These are phyloP conservation scores for Biston stratarius DNA, from an alignment of 2,888 invertebrate species.

Conservation along the genomic window DNA sequence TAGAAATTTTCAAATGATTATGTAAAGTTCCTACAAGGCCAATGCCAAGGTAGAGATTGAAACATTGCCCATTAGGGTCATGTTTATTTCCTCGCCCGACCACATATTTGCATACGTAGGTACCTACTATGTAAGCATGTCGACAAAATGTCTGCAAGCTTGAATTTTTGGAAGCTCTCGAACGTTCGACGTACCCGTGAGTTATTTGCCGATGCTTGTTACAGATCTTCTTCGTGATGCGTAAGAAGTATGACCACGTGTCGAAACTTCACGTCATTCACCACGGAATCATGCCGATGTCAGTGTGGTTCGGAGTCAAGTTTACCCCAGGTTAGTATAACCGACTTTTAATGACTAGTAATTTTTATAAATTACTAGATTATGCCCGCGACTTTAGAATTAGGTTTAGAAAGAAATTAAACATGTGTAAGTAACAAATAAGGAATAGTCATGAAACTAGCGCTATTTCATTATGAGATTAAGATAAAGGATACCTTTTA, in stretches of 20 bases:
- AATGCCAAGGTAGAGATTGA: constrained; percentile 23
- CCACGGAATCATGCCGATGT: constrained; percentile 97
- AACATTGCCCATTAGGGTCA: constrained; percentile 14
- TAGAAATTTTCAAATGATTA: background rate
- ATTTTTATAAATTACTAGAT: no score
- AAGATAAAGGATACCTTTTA: no score
- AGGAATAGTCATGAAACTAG: no score
- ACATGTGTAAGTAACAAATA: no score
- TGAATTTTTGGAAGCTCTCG: constrained; percentile 14
- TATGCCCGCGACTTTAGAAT: no score
- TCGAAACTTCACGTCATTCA: constrained; percentile 97
- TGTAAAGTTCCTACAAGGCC: background rate
- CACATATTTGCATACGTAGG: constrained; percentile 19
- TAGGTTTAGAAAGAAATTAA: no score
- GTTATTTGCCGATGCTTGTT: constrained; percentile 49
- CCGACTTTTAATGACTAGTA: no score
- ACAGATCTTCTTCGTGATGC: constrained; percentile 95
- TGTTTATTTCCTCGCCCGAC: constrained; percentile 15
- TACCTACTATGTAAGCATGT: constrained; percentile 4
- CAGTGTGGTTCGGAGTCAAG: constrained; percentile 96
- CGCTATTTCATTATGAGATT: no score
- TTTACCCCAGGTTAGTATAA: constrained; percentile 91
- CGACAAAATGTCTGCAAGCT: constrained; percentile 10
- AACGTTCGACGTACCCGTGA: constrained; percentile 11
- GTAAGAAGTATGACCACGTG: constrained; percentile 97